Evolutionary conservation across 30 jellyfish, hydroid and myxozoan species (phyloP), one percentile per base, ranked within the genome.

Genomic region (Rhopilema esculentum): DNA sequence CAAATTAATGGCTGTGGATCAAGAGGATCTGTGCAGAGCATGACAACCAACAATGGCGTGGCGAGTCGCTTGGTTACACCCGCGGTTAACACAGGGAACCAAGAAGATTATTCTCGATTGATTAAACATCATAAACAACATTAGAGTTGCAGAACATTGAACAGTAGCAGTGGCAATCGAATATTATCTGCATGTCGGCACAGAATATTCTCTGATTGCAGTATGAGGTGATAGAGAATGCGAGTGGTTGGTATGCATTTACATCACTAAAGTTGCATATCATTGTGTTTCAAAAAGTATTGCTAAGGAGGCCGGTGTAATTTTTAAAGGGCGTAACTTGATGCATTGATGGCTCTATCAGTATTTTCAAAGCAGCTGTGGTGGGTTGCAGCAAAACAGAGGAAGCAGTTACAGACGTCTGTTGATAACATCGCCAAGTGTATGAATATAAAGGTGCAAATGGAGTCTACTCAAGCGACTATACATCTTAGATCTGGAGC

Each of bases 401-500:
- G 12, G 12, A 40, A 40, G 57, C 57, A 40, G 57, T 2, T 40
- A 12, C 57, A 40, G 57, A 40, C 57, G 6, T 40, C 57, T 40
- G 57, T 40, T 40, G 12, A 40, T 40, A 12, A 12, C 57, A 40
- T 40, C 57, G 57, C 57, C 57, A 40, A 40, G 9, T 40, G 6
- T 40, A 40, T 40, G 57, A 40, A 40, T 12, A 40, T 40, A 2
- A 12, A 40, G 6, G 57, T 6, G 9, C 6, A 40, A 40, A 40
- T 40, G 57, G 65, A 31, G 29, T 6, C 64, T 1, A 71, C 29
- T 22, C 9, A 27, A 8, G 82, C 28, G 19, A 85, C 92, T 2
- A 91, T 88, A 23, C 95, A 91, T 53, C 64, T 79, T 21, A 70
- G 65, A 85, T 76, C 94, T 16, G 97, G 97, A 51, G 91, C 95